These are phyloP conservation scores for Euzophera pinguis DNA, from an alignment of 2,888 invertebrate species.

Conservation along the genomic window DNA sequence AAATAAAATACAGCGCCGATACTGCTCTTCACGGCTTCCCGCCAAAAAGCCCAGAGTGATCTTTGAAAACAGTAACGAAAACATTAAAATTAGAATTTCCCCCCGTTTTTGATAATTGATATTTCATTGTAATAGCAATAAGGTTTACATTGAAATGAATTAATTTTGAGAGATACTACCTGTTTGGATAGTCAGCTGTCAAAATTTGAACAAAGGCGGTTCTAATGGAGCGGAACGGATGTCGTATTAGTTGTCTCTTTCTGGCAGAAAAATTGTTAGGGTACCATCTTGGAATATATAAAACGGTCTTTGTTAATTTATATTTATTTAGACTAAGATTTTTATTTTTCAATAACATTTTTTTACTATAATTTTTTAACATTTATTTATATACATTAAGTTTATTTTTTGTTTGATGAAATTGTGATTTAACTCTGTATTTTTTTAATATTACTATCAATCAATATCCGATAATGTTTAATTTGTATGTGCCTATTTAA, in stretches of 20 bases:
- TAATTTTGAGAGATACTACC: constrained; percentile 20
- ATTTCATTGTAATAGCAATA: not conserved
- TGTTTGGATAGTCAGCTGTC: constrained; percentile 62
- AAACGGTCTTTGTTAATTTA: not conserved
- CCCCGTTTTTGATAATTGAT: not conserved
- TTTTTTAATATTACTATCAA: too few relatives aligned
- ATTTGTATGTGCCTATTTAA: too few relatives aligned
- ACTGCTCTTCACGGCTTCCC: too few relatives aligned
- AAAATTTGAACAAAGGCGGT: constrained; percentile 65
- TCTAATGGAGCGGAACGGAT: constrained; percentile 55
- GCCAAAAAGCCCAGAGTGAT: too few relatives aligned
- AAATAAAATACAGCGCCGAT: too few relatives aligned
- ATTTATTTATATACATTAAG: too few relatives aligned
- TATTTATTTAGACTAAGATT: not conserved
- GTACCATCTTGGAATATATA: constrained; percentile 19
- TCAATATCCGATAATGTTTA: too few relatives aligned
- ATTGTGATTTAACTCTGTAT: too few relatives aligned
- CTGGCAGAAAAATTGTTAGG: constrained; percentile 27
- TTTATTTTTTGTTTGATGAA: too few relatives aligned
- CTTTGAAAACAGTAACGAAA: not conserved
- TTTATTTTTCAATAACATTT: not conserved
- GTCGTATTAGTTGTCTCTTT: constrained; percentile 53
- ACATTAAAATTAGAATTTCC: not conserved
- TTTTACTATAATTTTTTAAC: too few relatives aligned
- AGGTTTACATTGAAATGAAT: not conserved